A percentile compares a stretch with the other conserved stretches of the same genome.
These are phyloP conservation scores for Archivesica marissinica DNA, from an alignment of 1,140 invertebrate species.

Conservation along the genomic window DNA sequence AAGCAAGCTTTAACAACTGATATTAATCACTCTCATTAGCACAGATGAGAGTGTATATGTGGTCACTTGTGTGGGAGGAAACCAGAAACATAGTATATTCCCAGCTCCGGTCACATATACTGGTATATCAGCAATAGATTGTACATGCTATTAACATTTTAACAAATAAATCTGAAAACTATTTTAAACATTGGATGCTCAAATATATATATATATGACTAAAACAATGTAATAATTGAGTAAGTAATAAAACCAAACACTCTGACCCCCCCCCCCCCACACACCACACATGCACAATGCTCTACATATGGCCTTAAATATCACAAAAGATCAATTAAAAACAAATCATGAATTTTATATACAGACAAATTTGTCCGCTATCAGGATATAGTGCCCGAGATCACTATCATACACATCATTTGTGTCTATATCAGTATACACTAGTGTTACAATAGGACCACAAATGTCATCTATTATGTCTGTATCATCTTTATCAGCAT, in stretches of 20 bases:
- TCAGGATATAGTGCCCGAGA: not conserved
- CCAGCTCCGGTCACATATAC: too few relatives aligned
- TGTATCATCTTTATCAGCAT: conserved; percentile 23
- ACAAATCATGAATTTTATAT: not conserved
- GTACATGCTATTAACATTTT: too few relatives aligned
- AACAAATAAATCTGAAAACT: not conserved
- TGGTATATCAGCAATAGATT: too few relatives aligned
- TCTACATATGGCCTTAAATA: not conserved
- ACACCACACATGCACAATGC: not conserved
- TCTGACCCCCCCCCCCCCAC: not conserved
- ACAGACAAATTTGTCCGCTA: not conserved
- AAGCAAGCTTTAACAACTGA: too few relatives aligned
- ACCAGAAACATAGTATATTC: too few relatives aligned
- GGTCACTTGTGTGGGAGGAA: too few relatives aligned
- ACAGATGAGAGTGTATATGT: too few relatives aligned
- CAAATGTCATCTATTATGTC: conserved; percentile 8
- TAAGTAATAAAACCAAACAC: not conserved
- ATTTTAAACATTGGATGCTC: not conserved
- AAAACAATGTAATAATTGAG: not conserved
- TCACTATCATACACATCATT: not conserved
- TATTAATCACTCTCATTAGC: too few relatives aligned
- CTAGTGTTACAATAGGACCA: conserved; percentile 44
- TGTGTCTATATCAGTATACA: conserved; percentile 5
- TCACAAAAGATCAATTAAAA: not conserved
- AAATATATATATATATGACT: not conserved